phyloP scores from a whole-genome alignment of 2,113 vertebrate species.

The Carollia perspicillata region DNA sequence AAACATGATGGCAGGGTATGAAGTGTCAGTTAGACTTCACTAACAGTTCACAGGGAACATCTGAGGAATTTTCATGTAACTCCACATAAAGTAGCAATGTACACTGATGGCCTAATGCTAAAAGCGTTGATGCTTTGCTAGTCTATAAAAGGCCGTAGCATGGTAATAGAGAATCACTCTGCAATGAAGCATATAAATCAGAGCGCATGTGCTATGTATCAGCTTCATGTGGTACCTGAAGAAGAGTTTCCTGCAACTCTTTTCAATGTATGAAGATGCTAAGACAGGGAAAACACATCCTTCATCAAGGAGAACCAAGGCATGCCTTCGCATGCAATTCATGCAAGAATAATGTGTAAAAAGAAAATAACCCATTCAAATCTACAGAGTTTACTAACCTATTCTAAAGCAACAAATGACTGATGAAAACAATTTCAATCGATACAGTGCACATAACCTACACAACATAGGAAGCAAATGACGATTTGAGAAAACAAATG shows the following conservation, averaged over 20 bases:
- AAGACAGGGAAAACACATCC: slow-evolving; percentile 62
- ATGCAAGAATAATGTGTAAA: slow-evolving; percentile 55
- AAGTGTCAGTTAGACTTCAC: slow-evolving; percentile 73
- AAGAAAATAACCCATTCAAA: slow-evolving; percentile 69
- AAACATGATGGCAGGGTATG: slow-evolving; percentile 68
- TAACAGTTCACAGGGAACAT: slow-evolving; percentile 78
- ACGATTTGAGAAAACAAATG: background rate
- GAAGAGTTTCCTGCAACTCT: slow-evolving; percentile 79
- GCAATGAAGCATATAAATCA: slow-evolving; percentile 79
- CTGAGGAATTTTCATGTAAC: slow-evolving; percentile 74
- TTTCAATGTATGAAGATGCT: slow-evolving; percentile 69
- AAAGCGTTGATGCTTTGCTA: slow-evolving; percentile 77
- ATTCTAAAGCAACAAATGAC: slow-evolving; percentile 39
- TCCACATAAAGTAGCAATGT: slow-evolving; percentile 67
- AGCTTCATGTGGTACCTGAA: slow-evolving; percentile 76
- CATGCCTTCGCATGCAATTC: slow-evolving; percentile 48
- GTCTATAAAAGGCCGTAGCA: slow-evolving; percentile 74
- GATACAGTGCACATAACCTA: slow-evolving; percentile 6
- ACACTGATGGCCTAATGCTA: slow-evolving; percentile 73
- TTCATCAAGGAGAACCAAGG: slow-evolving; percentile 62
- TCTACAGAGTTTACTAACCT: background rate
- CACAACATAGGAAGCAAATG: background rate
- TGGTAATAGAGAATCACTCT: slow-evolving; percentile 75
- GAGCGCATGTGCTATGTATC: slow-evolving; percentile 72
- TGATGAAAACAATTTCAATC: slow-evolving; percentile 16